A percentile compares a stretch with the other conserved stretches of the same genome.
These are phyloP conservation scores for Drosophila obscura DNA, from an alignment of 1,140 invertebrate genomes.

Conservation along the genomic window DNA sequence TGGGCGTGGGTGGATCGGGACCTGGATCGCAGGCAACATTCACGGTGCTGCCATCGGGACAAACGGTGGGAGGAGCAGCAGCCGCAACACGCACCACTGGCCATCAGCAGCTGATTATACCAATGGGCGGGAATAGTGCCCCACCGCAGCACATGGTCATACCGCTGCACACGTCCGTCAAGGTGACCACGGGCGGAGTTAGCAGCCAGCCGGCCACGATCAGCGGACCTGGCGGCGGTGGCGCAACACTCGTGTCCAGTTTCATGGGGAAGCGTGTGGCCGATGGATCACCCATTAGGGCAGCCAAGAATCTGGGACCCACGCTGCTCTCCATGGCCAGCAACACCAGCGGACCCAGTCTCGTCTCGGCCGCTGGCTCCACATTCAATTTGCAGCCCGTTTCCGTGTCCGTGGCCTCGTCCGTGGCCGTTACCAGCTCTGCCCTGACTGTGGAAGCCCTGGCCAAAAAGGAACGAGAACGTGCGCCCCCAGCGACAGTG, in stretches of 20 bases:
- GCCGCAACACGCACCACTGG: constrained; percentile 64
- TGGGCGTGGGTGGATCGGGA: constrained; percentile 20
- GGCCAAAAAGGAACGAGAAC: constrained; percentile 72
- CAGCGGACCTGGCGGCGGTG: constrained; percentile 5
- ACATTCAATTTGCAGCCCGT: constrained; percentile 69
- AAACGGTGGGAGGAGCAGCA: constrained; percentile 30
- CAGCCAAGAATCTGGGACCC: constrained; percentile 86
- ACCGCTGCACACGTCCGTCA: constrained; percentile 79
- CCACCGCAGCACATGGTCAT: constrained; percentile 79
- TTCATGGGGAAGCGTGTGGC: constrained; percentile 81
- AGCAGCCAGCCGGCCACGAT: constrained; percentile 34
- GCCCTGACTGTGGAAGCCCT: constrained; percentile 70
- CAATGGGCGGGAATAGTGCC: constrained; percentile 35
- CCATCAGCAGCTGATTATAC: constrained; percentile 71
- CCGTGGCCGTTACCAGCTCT: constrained; percentile 35
- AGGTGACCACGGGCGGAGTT: constrained; percentile 62
- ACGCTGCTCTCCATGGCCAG: constrained; percentile 85
- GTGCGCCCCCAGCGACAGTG: constrained; percentile 53
- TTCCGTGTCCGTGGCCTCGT: constrained; percentile 75
- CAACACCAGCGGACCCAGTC: constrained; percentile 45
- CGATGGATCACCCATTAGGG: constrained; percentile 87
- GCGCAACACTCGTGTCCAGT: constrained; percentile 55
- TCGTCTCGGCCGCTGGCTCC: constrained; percentile 38
- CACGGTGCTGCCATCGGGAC: constrained; percentile 70
- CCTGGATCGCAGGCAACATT: constrained; percentile 73